These are phyloP conservation scores for Caradrina kadenii DNA, from an alignment of 2,888 invertebrate genomes.

Conservation along the genomic window DNA sequence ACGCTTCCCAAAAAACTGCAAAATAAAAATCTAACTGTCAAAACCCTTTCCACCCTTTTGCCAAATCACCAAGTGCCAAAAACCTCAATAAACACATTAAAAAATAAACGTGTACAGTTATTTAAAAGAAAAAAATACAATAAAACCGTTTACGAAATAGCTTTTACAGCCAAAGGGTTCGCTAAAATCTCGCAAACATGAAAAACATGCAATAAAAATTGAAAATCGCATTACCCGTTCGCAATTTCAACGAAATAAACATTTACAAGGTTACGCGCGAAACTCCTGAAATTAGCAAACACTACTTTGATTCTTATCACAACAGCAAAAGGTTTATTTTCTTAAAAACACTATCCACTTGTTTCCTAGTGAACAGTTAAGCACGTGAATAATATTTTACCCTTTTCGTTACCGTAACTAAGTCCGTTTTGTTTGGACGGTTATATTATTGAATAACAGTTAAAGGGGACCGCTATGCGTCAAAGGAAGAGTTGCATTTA, in stretches of 20 bases:
- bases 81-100: conserved; percentile 75
- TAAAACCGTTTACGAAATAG: conserved; percentile 70
- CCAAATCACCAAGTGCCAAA: conserved; percentile 71
- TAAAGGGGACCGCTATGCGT: conserved; percentile 84
- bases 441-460: conserved; percentile 75
- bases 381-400: conserved; percentile 76
- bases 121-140: conserved; percentile 50
- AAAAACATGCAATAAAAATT: conserved; percentile 74
- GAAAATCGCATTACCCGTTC: conserved; percentile 77
- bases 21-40: conserved; percentile 51
- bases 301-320: conserved; percentile 1
- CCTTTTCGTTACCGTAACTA: conserved; percentile 85
- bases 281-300: conserved; percentile 4
- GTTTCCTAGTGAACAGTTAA: conserved; percentile 61
- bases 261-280: conserved; percentile 64
- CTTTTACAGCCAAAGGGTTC: conserved; percentile 78
- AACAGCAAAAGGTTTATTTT: conserved; percentile 48
- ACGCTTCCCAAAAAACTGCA: conserved; percentile 19
- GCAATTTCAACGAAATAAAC: conserved; percentile 75
- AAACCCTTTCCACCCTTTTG: conserved; percentile 79
- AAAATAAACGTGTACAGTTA: conserved; percentile 62
- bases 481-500: conserved; percentile 87
- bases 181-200: conserved; percentile 74
- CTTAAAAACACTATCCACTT: conserved; percentile 3
- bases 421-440: conserved; percentile 80